Evolutionary conservation across 1,140 invertebrate genomes (phyloP), one percentile per base, ranked within the genome.

Genomic region (Drosophila serrata): DNA sequence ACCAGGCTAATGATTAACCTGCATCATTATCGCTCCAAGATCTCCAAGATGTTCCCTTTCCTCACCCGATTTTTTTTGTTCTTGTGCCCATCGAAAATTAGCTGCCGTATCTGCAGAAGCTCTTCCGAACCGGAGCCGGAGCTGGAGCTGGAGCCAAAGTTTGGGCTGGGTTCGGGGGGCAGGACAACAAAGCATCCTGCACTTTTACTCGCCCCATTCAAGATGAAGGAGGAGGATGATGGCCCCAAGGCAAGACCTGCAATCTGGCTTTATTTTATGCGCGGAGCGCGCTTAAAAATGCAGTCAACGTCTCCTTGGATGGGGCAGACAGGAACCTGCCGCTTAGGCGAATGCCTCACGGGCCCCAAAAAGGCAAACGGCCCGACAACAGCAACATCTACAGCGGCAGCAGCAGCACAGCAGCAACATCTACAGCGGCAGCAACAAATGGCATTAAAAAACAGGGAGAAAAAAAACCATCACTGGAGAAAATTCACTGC

Each of bases 51-150:
- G 53, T 37, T 49, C 24, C 53, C 45, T 48, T 48, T 49, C 46
- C 24, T 29, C 46, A 17, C 19, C 22, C 19, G 17, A 35, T 51
- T 56, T 24, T 29, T 17, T 45, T 55, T 55, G 9, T 73, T 72
- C 67, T 63, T 61, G 65, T 63, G 61, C 39, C 62, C 72, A 70
- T 62, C 86, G 79, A 73, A 90, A 90, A 90, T 91, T 91, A 91
- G 88, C 88, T 91, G 81, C 87, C 90, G 87, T 91, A 84, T 87
- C 82, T 91, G 88, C 88, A 91, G 88, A 91, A 91, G 88, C 88
- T 87, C 88, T 91, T 91, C 74, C 80, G 80, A 35, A 48, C 56
- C 45, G 37, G 43, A 49, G n/a, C n/a, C n/a, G n/a, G n/a, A n/a
- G n/a, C n/a, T n/a, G n/a, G n/a, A n/a, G n/a, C n/a, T n/a, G n/a